A percentile compares a stretch with the other conserved stretches of the same genome.
Conservation (phyloP, 2,888 invertebrate genomes). For the Nemapogon koenigi region DNA sequence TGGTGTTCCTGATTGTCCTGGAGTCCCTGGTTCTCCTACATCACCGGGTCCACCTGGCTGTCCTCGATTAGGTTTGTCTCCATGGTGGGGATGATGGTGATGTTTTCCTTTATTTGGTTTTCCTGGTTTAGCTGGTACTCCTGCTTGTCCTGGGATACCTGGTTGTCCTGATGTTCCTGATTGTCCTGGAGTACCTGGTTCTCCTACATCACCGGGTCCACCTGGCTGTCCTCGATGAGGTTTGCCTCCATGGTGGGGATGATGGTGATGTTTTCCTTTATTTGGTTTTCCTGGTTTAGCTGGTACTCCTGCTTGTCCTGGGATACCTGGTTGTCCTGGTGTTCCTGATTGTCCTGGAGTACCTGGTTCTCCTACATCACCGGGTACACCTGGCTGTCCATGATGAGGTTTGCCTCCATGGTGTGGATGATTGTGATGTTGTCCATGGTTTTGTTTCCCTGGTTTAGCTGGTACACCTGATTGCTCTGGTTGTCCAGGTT, state of each 20-base stretch:
- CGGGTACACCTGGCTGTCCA: background rate
- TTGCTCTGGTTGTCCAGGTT: background rate
- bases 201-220: constrained; percentile 4
- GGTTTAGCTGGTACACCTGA: constrained; percentile 4
- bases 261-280: no score
- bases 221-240: constrained; percentile 1
- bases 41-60: background rate
- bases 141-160: constrained; percentile 1
- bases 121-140: background rate
- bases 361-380: background rate
- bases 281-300: background rate
- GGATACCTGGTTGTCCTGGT: background rate
- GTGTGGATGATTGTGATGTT: background rate
- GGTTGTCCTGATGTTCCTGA: constrained; percentile 5
- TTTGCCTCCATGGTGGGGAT: no score
- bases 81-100: no score
- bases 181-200: background rate
- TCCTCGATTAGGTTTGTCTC: no score
- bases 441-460: constrained; percentile 3
- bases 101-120: no score
- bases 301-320: background rate
- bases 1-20: background rate
- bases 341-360: background rate
- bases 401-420: background rate
- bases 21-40: background rate